Percentiles rank a stretch among this genome's conserved stretches.
Conservation (phyloP, 2,797 vertebrate species). For the Hippocampus kuda region DNA sequence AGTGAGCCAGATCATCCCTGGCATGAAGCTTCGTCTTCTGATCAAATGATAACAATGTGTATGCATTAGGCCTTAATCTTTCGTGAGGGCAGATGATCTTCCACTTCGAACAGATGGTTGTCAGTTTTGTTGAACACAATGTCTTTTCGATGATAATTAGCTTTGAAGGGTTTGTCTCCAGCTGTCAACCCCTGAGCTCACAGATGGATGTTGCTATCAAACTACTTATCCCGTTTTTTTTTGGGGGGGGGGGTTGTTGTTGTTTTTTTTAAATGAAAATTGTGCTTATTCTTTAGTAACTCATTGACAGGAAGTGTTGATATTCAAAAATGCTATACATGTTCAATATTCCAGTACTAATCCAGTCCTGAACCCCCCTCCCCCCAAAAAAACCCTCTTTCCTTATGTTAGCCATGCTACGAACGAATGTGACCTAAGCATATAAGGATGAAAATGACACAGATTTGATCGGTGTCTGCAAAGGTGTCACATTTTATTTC, state of each 20-base stretch:
- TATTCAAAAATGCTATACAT: too few relatives aligned
- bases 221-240: neutral
- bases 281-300: too few relatives aligned
- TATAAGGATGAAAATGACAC: neutral
- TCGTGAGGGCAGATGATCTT: neutral
- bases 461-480: neutral
- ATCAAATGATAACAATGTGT: neutral
- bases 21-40: neutral
- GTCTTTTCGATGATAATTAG: neutral
- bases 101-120: neutral
- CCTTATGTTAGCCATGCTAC: neutral
- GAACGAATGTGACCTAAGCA: neutral
- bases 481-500: neutral
- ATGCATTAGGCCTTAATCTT: neutral
- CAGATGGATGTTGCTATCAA: neutral
- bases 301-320: too few relatives aligned
- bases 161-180: neutral
- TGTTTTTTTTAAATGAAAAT: too few relatives aligned
- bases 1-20: neutral
- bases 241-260: too few relatives aligned
- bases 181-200: neutral
- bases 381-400: neutral
- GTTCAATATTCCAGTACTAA: too few relatives aligned
- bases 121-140: neutral
- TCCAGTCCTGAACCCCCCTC: neutral